A percentile compares a stretch with the other conserved stretches of the same genome.
Conservation (phyloP, 1,140 invertebrate genomes). For the Tribolium madens region DNA sequence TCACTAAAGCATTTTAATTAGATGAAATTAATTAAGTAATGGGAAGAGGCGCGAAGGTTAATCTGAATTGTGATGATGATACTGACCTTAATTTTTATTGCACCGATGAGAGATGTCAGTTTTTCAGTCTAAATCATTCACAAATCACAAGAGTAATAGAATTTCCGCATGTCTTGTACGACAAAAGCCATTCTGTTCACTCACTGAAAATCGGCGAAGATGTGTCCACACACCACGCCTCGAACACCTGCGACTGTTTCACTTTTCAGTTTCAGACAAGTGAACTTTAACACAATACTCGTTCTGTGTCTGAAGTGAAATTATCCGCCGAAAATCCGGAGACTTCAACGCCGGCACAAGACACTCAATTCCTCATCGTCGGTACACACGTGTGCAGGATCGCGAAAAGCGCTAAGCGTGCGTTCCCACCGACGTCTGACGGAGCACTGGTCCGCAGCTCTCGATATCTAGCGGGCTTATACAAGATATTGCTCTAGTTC, state of each 20-base stretch:
- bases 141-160: not conserved
- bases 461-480: slow-evolving; percentile 55
- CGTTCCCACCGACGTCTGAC: slow-evolving; percentile 53
- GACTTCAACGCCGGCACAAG: slow-evolving; percentile 42
- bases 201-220: slow-evolving; percentile 1
- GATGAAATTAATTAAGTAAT: slow-evolving; percentile 11
- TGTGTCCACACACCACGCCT: slow-evolving; percentile 42
- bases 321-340: slow-evolving; percentile 42
- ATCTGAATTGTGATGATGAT: slow-evolving; percentile 4
- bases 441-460: slow-evolving; percentile 56
- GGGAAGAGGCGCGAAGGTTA: slow-evolving; percentile 30
- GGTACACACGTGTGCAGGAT: slow-evolving; percentile 49
- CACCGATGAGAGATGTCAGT: slow-evolving; percentile 4
- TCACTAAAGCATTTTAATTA: slow-evolving; percentile 31
- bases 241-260: slow-evolving; percentile 47
- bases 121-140: slow-evolving; percentile 19
- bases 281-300: slow-evolving; percentile 46
- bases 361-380: slow-evolving; percentile 38
- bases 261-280: slow-evolving; percentile 49
- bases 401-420: slow-evolving; percentile 36
- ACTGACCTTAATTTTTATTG: slow-evolving; percentile 51
- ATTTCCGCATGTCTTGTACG: slow-evolving; percentile 7
- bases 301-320: slow-evolving; percentile 36
- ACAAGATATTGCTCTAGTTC: slow-evolving; percentile 59
- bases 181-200: slow-evolving; percentile 3